Base-by-base conservation (phyloP, 2,113 vertebrate genomes). In the Alosa alosa region DNA sequence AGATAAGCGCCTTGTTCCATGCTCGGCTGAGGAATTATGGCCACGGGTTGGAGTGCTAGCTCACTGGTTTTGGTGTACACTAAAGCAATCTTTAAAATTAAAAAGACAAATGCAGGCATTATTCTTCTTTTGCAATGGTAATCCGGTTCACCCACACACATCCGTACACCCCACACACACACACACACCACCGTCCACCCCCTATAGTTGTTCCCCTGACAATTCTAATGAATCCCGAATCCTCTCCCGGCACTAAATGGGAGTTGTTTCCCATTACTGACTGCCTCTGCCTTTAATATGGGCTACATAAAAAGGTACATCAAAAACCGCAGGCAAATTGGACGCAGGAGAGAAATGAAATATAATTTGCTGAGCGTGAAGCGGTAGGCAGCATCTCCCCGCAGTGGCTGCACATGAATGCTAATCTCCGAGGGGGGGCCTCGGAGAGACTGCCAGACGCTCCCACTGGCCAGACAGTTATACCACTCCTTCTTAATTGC, bases 321-420 rank as follows among this genome's bases (percentile, higher is more conserved):
- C 86, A 88, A 90, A 89, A 83, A 47, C 64, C 20, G 11, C 11
- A 60, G 60, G 86, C 57, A 89, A 89, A 90, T 84, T 87, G 81
- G 81, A 50, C 89, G 84, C 88, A 9, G 84, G 89, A 89, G 89
- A 84, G 83, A 84, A 84, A 88, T 86, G 83, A 86, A 68, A 82
- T 55, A 50, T 88, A 86, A 89, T 90, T 87, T 90, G 88, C 89
- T 89, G 88, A 90, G 88, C 45, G 81, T 88, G 86, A 87, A 85
- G 72, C 83, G 46, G 86, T 44, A 2, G 41, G 41, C 83, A 52
- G 52, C 78, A 25, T 81, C 25, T 72, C 75, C 86, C 85, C 83
- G 18, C 45, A 39, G 86, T 82, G 39, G 81, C 83, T 44, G 13
- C 22, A 75, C 4, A 72, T 86, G 78, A 86, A 81, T 82, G 49